Percentiles rank a stretch among this genome's conserved stretches.
phyloP scores from a whole-genome alignment of 2,797 vertebrate species.

The Epinephelus awoara region DNA sequence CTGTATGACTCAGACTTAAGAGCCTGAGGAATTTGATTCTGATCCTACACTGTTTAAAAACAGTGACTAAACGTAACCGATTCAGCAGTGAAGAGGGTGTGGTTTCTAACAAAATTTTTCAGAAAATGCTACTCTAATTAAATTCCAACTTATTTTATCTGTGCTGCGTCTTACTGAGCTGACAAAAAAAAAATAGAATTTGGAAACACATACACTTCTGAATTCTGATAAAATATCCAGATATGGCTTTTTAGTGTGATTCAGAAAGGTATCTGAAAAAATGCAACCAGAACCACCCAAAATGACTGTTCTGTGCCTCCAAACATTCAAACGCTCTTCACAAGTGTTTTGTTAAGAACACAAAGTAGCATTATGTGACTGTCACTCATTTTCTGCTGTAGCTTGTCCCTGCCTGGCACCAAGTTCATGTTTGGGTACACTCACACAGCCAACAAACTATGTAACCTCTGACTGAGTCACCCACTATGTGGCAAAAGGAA shows the following conservation, averaged over 20 bases:
- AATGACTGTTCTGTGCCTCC: not conserved
- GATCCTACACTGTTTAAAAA: not conserved
- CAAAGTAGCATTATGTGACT: not conserved
- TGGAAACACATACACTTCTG: not conserved
- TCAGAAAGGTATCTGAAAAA: not conserved
- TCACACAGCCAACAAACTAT: not conserved
- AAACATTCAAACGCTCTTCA: not conserved
- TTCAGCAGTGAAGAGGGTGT: not conserved
- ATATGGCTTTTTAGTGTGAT: not conserved
- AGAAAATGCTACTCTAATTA: not conserved
- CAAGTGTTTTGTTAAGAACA: not conserved
- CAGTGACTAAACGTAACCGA: not conserved
- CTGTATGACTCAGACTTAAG: slow-evolving; percentile 64
- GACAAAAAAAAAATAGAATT: no score
- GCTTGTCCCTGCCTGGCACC: no score
- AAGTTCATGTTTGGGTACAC: slow-evolving; percentile 18
- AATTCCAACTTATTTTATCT: not conserved
- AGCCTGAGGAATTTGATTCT: slow-evolving; percentile 45
- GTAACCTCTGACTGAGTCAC: slow-evolving; percentile 55
- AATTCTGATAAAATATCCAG: not conserved
- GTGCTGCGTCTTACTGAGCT: not conserved
- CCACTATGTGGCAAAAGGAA: slow-evolving; percentile 2
- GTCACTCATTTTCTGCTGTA: not conserved
- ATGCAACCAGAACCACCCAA: not conserved
- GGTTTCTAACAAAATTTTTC: not conserved